Evolutionary conservation across 2,797 vertebrate genomes (phyloP), one percentile per base, ranked within the genome.

Genomic region (Leuciscus waleckii): DNA sequence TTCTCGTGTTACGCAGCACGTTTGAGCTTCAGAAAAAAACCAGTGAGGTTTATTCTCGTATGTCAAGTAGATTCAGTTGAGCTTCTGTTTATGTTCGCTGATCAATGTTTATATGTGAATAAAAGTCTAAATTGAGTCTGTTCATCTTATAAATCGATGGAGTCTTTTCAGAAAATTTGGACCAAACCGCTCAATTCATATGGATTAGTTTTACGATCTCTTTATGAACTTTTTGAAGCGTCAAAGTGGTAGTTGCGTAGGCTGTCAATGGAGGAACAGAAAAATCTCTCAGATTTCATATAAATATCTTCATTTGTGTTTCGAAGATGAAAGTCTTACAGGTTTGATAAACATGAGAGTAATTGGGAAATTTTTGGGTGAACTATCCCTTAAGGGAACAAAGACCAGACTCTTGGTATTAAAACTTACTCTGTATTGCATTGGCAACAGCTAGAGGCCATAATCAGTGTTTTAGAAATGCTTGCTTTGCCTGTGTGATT

Each of bases 381-480:
- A 56, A 26, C 58, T 5, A 5, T 13, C 2, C n/a, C 1, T 58
- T 23, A n/a, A 41, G 5, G 9, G 14, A 23, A 43, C 6, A 29
- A 46, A 79, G 21, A 26, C 43, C 35, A 7, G 21, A 56, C 21
- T 77, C 23, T 35, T 56, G 32, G 7, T 26, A 26, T n/a, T 29
- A 41, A 79, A 65, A 32, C 41, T 56, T 32, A 23, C 21, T 81
- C 67, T 35, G 32, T 39, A 69, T n/a, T 65, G 39, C n/a, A 78
- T 79, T 65, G 41, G 63, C 29, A 81, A 4, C 13, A 17, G 46
- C 21, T 37, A 69, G 46, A 69, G 14, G 39, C 23, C 19, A 2
- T 54, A 39, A 81, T 54, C 39, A 46, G 49, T 26, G 11, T 32
- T 79, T 79, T 46, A 46, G 10, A 65, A 65, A 79, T 67, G 58